Evolutionary conservation across 2,113 vertebrate species (phyloP).

Genomic region (Ariopsis seemanni): DNA sequence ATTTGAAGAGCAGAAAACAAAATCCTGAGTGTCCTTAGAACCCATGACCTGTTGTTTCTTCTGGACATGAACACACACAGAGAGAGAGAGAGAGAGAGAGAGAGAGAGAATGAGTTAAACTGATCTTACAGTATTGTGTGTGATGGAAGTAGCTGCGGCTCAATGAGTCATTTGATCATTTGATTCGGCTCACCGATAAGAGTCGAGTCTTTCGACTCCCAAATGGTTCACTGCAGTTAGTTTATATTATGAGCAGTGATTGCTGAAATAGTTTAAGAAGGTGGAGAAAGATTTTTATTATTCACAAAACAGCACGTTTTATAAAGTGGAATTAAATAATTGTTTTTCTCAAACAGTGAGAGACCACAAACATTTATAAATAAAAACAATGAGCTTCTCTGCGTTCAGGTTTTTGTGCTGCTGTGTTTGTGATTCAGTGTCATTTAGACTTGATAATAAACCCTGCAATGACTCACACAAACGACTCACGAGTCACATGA

Average conservation of each 20-base stretch:
- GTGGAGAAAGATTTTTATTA: background rate
- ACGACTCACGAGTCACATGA: too few relatives aligned
- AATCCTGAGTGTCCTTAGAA: conserved; percentile 1
- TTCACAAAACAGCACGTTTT: background rate
- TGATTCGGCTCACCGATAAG: background rate
- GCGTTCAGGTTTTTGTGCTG: background rate
- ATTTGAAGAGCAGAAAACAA: conserved; percentile 25
- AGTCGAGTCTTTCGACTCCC: background rate
- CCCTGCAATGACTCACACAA: background rate
- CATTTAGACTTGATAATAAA: background rate
- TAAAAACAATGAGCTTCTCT: background rate
- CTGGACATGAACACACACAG: background rate
- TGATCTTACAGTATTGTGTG: background rate
- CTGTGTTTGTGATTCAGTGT: background rate
- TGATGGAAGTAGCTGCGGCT: background rate
- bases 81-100: too few relatives aligned
- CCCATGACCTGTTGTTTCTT: background rate
- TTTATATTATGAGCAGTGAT: background rate
- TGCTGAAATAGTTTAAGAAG: too few relatives aligned
- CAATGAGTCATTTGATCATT: background rate
- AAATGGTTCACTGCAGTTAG: too few relatives aligned
- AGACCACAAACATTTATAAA: background rate
- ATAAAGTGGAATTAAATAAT: background rate
- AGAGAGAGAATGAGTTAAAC: too few relatives aligned
- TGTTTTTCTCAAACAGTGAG: background rate